A percentile compares a stretch with the other conserved stretches of the same genome.
Evolutionary conservation across 2,113 vertebrate species (phyloP).

Genomic region (Chionis minor): DNA sequence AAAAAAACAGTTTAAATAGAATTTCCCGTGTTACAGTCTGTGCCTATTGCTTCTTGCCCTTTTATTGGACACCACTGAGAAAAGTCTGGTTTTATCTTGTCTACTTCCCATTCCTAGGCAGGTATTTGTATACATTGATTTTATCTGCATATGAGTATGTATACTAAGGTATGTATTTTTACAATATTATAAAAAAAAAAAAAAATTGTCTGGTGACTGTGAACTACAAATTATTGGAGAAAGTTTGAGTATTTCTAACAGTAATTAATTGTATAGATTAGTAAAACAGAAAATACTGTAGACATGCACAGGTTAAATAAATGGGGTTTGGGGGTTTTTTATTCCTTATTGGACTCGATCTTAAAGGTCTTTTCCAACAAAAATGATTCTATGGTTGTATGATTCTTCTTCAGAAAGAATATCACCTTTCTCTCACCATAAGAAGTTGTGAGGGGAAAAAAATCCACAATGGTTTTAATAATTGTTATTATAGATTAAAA

Average conservation of each 20-base stretch:
- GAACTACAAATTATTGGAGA: neutral
- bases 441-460: neutral
- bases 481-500: neutral
- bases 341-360: neutral
- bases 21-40: neutral
- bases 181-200: neutral
- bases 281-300: neutral
- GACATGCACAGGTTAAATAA: neutral
- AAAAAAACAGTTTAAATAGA: neutral
- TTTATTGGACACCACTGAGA: neutral
- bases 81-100: neutral
- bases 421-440: neutral
- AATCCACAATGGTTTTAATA: neutral
- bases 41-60: neutral
- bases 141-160: neutral
- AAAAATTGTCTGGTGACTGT: neutral
- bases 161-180: neutral
- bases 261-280: neutral
- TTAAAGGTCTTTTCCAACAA: neutral
- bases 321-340: rapidly evolving
- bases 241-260: neutral
- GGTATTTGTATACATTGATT: neutral
- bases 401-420: neutral
- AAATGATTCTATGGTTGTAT: neutral
- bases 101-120: neutral